Evolutionary conservation across 2,797 vertebrate species (phyloP), one percentile per base, ranked within the genome.

Genomic region (Labroides dimidiatus): DNA sequence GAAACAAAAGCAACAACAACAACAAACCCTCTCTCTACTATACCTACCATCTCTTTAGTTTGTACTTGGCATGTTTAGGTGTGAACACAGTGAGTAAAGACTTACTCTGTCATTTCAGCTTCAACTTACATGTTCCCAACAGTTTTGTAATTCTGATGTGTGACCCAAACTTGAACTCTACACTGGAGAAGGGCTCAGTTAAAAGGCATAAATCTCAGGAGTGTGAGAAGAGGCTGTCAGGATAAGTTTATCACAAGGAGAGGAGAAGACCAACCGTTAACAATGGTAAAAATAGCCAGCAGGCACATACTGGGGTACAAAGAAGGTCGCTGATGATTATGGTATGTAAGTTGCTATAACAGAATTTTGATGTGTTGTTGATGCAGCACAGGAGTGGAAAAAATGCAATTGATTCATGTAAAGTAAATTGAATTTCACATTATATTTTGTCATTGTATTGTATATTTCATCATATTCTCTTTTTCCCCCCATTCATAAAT

Each of bases 141-240:
- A 33, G n/a, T 50, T 42, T 53, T 52, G 9, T 0, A 0, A n/a
- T 54, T 33, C 4, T 0, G 10, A 1, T 2, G 4, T 8, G 44
- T 30, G 19, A 72, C 51, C 56, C 17, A 1, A 47, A 54, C 57
- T n/a, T 62, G 47, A 72, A 59, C 54, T 54, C 19, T 2, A 4
- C 21, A 37, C 50, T 33, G 6, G 5, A 23, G 66, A 55, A 48
- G 47, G 56, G 33, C 64, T 65, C 15, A 65, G 43, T 59, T 62
- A 43, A 69, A 61, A 50, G 20, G 15, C 50, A 58, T 50, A 16
- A 39, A 64, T 67, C 23, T 56, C 41, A 64, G 13, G 37, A 44
- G 57, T 42, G 48, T 69, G 70, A 36, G 43, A 62, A 47, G 60
- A 27, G 54, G 23, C 37, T 75, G 71, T 69, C 75, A 61, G 62